These are phyloP conservation scores for Drosophila kikkawai DNA, from an alignment of 1,140 invertebrate genomes.

Conservation along the genomic window DNA sequence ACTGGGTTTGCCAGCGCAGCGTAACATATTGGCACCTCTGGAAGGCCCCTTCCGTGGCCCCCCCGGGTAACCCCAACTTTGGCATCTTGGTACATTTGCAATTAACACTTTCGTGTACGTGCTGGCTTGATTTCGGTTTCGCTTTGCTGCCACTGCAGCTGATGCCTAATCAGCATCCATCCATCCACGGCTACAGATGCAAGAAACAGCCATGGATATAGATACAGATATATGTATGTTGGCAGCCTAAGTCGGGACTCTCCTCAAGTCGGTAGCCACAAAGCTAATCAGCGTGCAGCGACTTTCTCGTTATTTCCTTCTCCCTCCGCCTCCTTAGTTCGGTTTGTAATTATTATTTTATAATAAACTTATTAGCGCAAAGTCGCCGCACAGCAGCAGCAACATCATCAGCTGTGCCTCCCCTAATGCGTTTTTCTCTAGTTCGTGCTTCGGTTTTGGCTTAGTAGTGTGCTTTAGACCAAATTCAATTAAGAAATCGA, in stretches of 20 bases:
- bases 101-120: constrained; percentile 82
- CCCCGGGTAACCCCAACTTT: constrained; percentile 17
- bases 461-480: constrained; percentile 44
- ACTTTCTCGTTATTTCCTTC: constrained; percentile 74
- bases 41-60: neutral
- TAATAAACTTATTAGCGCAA: constrained; percentile 79
- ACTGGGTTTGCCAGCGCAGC: constrained; percentile 6
- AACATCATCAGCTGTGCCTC: constrained; percentile 18
- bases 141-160: constrained; percentile 53
- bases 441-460: constrained; percentile 37
- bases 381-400: constrained; percentile 12
- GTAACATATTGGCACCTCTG: constrained; percentile 41
- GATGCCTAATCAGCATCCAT: constrained; percentile 62
- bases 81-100: constrained; percentile 72
- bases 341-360: constrained; percentile 79
- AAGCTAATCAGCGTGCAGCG: constrained; percentile 82
- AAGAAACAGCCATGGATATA: neutral
- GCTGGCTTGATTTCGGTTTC: constrained; percentile 62
- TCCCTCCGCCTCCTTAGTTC: constrained; percentile 21
- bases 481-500: constrained; percentile 81
- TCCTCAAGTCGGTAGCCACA: constrained; percentile 51
- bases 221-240: constrained; percentile 17
- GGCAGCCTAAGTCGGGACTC: constrained; percentile 12
- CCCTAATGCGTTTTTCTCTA: constrained; percentile 50
- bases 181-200: constrained; percentile 34